Conservation (phyloP, 92 coral and sea anemone genomes). For the Palythoa caribaeorum region DNA sequence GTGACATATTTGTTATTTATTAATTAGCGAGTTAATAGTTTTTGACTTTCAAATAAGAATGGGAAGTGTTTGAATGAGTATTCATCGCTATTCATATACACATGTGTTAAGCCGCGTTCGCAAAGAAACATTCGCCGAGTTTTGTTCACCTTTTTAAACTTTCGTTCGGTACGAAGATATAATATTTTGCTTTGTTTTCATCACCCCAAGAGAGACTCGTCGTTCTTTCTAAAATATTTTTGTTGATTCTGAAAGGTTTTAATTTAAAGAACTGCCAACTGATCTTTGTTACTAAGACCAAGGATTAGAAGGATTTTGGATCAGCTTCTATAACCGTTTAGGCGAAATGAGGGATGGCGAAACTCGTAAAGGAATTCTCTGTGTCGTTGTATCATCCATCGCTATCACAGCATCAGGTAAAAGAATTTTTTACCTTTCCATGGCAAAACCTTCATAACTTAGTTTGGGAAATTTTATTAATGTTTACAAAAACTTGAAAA, state of each 20-base stretch:
- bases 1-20: conserved; percentile 43
- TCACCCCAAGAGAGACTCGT: neutral
- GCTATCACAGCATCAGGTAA: conserved; percentile 15
- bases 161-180: neutral
- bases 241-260: neutral
- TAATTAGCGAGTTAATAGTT: conserved; percentile 45
- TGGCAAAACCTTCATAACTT: neutral
- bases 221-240: neutral
- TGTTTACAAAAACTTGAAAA: neutral
- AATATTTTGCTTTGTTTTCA: neutral
- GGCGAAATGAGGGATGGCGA: neutral
- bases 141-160: neutral
- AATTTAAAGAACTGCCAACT: neutral
- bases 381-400: neutral
- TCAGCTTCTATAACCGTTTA: neutral
- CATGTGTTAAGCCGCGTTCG: neutral
- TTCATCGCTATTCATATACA: conserved; percentile 10
- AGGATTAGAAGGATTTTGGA: neutral
- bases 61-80: neutral
- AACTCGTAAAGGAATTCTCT: neutral
- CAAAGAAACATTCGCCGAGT: neutral
- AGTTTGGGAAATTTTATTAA: neutral
- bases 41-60: conserved; percentile 41
- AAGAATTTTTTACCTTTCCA: neutral
- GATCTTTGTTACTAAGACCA: neutral